Conservation (phyloP, 2,888 invertebrate genomes). For the Metallyticus violacea region DNA sequence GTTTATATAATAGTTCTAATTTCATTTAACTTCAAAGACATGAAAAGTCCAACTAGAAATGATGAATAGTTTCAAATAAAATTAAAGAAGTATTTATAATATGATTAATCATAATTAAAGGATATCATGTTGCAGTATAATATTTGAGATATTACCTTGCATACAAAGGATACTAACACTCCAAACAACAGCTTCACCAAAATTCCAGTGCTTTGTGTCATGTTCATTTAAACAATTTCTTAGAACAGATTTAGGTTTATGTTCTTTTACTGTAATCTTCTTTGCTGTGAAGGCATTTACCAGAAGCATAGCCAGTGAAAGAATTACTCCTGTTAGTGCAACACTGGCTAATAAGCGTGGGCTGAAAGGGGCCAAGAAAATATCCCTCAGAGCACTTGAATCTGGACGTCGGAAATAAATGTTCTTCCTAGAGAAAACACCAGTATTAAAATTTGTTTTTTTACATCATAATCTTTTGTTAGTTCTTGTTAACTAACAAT, state of each 20-base stretch:
- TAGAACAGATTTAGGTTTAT: background rate
- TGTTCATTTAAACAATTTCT: slow-evolving; percentile 23
- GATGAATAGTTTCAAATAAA: too few species aligned
- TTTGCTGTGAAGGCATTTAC: slow-evolving; percentile 46
- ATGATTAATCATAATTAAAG: too few species aligned
- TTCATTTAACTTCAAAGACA: too few species aligned
- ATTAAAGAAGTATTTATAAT: too few species aligned
- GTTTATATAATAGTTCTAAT: too few species aligned
- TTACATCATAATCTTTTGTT: too few species aligned
- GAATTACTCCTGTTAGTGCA: slow-evolving; percentile 50
- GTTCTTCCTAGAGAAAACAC: slow-evolving; percentile 51
- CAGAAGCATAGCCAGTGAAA: slow-evolving; percentile 51
- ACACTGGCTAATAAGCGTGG: slow-evolving; percentile 54
- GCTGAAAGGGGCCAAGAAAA: slow-evolving; percentile 62
- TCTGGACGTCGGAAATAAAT: slow-evolving; percentile 63
- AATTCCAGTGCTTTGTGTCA: slow-evolving; percentile 44
- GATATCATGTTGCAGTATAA: too few species aligned
- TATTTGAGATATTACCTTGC: slow-evolving; percentile 51
- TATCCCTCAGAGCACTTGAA: slow-evolving; percentile 59
- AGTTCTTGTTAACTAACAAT: too few species aligned
- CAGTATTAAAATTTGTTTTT: too few species aligned
- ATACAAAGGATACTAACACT: slow-evolving; percentile 61
- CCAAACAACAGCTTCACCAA: slow-evolving; percentile 59
- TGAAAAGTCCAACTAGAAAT: too few species aligned
- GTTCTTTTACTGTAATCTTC: background rate